Evolutionary conservation across 2,888 invertebrate species (phyloP), one percentile per base, ranked within the genome.

Genomic region (Tholera decimalis): DNA sequence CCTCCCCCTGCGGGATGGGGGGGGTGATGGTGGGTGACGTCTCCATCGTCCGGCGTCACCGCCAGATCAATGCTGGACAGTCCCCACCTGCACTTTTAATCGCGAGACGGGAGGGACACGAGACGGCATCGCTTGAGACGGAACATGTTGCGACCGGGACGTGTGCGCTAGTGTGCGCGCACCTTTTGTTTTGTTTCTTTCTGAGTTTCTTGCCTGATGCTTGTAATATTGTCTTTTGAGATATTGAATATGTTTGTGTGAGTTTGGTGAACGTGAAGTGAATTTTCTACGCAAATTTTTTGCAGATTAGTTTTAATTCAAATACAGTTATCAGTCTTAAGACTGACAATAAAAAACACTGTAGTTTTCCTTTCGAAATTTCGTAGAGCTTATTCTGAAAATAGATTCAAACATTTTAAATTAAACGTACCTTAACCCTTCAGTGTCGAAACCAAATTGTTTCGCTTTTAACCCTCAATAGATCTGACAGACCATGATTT

Each of bases 61-160:
- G 89, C 85, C 93, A 93, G 95, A 95, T 94, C 95, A 95, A 94
- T 93, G 93, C 93, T 83, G 92, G 92, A 92, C 92, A 90, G 85
- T 83, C 90, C 89, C 93, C 93, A 95, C 95, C 94, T 95, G 94
- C 93, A 94, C 91, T 95, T 95, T 95, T 95, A 94, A 93, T 93
- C 92, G 85, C 86, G 86, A 73, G 72, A 80, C 73, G 83, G 76
- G 82, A 76, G 77, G 71, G 78, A 71, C 71, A 76, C 59, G 73
- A 73, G 73, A 73, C 70, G 77, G 77, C 73, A 73, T 56, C 61
- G 74, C 66, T 72, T 75, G 77, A 75, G 75, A 75, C 73, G 75
- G 73, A 70, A 60, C 56, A 74, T 74, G 71, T 76, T 58, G 22
- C 41, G 35, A 53, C 49, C 61, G 60, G 55, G 63, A 58, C 74